Evolutionary conservation across 2,888 invertebrate species (phyloP).

Genomic region (Diaphora mendica): DNA sequence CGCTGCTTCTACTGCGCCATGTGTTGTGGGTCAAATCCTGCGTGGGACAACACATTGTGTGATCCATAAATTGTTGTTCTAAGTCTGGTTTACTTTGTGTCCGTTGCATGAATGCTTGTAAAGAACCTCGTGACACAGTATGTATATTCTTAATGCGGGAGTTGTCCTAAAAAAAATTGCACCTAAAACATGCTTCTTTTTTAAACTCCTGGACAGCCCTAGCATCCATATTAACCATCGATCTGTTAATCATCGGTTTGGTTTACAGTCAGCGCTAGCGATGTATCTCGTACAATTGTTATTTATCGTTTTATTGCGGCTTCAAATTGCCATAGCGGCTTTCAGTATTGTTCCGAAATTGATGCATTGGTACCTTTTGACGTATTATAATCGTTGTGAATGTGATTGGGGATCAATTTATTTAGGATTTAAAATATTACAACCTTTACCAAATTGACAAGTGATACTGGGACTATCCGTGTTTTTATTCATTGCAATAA

Average conservation of each 20-base stretch:
- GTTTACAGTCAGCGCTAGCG: constrained; percentile 66
- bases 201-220: constrained; percentile 47
- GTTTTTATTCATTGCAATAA: neutral
- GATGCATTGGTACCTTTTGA: constrained; percentile 36
- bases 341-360: constrained; percentile 35
- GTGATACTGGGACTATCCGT: neutral
- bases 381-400: constrained; percentile 20
- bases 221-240: constrained; percentile 66
- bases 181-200: neutral
- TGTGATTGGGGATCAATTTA: constrained; percentile 17
- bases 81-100: no score
- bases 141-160: no score
- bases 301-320: constrained; percentile 72
- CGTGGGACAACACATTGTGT: no score
- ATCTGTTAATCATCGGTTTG: constrained; percentile 81
- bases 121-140: no score
- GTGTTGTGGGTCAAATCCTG: no score
- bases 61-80: no score
- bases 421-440: constrained; percentile 4
- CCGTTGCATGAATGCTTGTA: no score
- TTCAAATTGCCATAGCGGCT: constrained; percentile 41
- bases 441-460: neutral
- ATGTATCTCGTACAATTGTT: constrained; percentile 74
- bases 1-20: no score
- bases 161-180: no score